Evolutionary conservation across 2,113 vertebrate species (phyloP).

Genomic region (Puntigrus tetrazona): DNA sequence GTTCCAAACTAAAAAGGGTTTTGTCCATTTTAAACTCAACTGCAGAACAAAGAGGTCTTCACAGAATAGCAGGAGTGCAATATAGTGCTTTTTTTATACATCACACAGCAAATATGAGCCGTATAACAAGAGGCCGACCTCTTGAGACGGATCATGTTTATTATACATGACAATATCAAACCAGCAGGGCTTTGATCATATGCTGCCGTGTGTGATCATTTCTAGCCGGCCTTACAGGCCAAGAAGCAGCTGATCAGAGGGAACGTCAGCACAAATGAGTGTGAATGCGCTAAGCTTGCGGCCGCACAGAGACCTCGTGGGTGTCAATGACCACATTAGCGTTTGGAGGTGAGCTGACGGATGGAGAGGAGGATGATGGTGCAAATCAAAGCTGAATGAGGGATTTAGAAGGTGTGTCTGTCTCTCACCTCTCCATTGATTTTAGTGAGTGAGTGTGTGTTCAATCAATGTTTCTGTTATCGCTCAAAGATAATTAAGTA

Average conservation of each 20-base stretch:
- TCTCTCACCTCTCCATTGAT: constrained; percentile 37
- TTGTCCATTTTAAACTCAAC: neutral
- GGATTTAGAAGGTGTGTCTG: constrained; percentile 25
- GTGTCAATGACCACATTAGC: constrained; percentile 9
- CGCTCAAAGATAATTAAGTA: constrained; percentile 14
- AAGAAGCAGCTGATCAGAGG: neutral
- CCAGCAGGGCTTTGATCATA: constrained; percentile 26
- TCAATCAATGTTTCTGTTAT: constrained; percentile 34
- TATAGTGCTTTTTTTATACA: neutral
- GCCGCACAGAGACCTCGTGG: neutral
- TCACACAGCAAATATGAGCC: neutral
- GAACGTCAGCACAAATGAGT: neutral
- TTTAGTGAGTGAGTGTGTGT: constrained; percentile 15
- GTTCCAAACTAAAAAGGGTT: neutral
- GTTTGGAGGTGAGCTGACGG: neutral
- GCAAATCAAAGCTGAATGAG: constrained; percentile 33
- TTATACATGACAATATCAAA: constrained; percentile 4
- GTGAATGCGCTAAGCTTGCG: neutral
- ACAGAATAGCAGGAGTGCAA: neutral
- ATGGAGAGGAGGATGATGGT: constrained; percentile 8
- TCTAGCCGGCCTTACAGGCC: neutral
- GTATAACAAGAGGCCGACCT: neutral
- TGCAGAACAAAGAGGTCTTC: neutral
- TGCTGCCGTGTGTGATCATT: neutral
- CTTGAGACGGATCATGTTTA: neutral